Evolutionary conservation across 2,113 vertebrate genomes (phyloP), one percentile per base, ranked within the genome.

Genomic region (Melanerpes formicivorus): DNA sequence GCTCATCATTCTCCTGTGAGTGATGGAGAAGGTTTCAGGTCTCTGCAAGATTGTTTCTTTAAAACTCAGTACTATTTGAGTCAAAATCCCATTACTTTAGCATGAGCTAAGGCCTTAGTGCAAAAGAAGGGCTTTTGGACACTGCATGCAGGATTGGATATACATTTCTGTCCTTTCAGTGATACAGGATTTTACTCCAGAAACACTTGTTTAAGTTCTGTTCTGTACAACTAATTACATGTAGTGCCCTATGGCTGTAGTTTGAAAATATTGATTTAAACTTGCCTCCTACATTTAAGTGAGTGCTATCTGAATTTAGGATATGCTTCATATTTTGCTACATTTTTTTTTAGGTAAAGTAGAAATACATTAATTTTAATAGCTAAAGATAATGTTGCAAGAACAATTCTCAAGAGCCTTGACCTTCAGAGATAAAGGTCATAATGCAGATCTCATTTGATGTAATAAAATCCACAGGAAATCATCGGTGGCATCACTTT

Each of bases 251-350:
- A 22, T 90, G 65, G 54, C 62, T 95, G 16, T 54, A 59, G 37
- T 66, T 73, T 87, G 67, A 85, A 91, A 80, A 76, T 88, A 81
- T 17, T 93, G 84, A 85, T 90, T 92, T 96, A 73, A 84, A 91
- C 74, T 64, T 95, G 16, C n/a, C 44, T 67, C 23, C 6, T 81
- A 58, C 34, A 78, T 91, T 87, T 81, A 71, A 85, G 59, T 73
- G 18, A 27, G 5, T 46, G 55, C 69, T 93, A 63, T 64, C 92
- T 84, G 76, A 92, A 40, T 87, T 88, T 73, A 81, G 50, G 32
- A 44, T 84, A 72, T 79, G 19, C 60, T 63, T 84, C 7, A 5
- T 86, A 74, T 93, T 82, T 94, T 92, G 22, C 18, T 52, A 30
- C 79, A 5, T 56, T 92, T 90, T 93, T 56, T 92, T 90, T 82